Conservation (phyloP, 2,113 vertebrate species). For the Baryphthengus martii region DNA sequence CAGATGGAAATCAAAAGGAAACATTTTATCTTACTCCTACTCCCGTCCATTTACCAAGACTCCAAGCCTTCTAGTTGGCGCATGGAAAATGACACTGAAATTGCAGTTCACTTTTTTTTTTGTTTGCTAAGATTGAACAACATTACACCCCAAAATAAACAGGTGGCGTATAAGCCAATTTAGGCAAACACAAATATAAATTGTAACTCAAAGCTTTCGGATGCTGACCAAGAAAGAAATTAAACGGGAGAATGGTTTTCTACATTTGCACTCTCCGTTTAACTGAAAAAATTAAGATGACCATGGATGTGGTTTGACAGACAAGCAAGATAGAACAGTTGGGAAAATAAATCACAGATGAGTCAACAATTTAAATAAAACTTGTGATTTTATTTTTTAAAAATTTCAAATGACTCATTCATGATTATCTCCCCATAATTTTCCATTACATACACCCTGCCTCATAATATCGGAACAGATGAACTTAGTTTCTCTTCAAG, state of each 20-base stretch:
- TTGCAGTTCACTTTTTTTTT: neutral
- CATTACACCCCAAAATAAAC: neutral
- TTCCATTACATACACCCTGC: neutral
- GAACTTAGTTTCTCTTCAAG: neutral
- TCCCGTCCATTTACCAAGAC: neutral
- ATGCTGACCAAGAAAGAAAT: neutral
- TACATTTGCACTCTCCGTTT: neutral
- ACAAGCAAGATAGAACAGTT: slow-evolving; percentile 26
- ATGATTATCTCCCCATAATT: slow-evolving; percentile 3
- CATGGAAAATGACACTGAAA: neutral
- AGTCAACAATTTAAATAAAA: slow-evolving; percentile 63
- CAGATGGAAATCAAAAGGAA: slow-evolving; percentile 40
- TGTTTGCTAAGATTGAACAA: neutral
- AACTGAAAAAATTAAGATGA: neutral
- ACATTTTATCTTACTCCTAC: slow-evolving; percentile 43
- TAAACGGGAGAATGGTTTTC: accelerated
- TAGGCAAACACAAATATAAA: neutral
- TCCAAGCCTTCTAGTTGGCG: neutral
- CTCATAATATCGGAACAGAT: slow-evolving; percentile 35
- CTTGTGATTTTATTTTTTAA: slow-evolving; percentile 39
- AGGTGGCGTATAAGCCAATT: neutral
- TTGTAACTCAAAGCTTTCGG: neutral
- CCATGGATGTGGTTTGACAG: neutral
- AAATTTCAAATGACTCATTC: slow-evolving; percentile 50
- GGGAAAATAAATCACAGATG: slow-evolving; percentile 46